phyloP scores from a whole-genome alignment of 2,797 vertebrate genomes.

The Enteromius radiatus region DNA sequence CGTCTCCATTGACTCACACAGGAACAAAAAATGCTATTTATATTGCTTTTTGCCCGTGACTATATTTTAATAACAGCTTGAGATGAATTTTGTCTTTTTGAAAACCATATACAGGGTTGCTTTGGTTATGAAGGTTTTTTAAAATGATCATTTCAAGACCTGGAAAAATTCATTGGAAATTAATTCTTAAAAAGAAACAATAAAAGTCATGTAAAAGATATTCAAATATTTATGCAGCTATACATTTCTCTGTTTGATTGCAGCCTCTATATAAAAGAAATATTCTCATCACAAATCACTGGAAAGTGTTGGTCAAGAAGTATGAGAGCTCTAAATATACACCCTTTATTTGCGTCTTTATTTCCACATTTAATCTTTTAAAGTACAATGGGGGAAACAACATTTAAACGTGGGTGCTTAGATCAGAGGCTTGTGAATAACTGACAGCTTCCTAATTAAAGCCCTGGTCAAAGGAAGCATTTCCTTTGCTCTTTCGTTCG shows the following conservation, averaged over 20 bases:
- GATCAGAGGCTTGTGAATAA: slow-evolving; percentile 64
- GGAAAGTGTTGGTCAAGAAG: background rate
- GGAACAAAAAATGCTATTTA: slow-evolving; percentile 19
- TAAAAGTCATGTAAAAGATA: background rate
- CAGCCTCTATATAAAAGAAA: background rate
- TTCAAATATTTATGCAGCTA: background rate
- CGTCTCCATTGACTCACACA: slow-evolving; percentile 33
- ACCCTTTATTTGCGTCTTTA: background rate
- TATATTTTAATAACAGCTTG: slow-evolving; percentile 11
- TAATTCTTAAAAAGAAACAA: background rate
- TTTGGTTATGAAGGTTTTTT: background rate
- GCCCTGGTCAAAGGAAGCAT: slow-evolving; percentile 75
- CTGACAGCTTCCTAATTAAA: slow-evolving; percentile 80
- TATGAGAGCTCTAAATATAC: background rate
- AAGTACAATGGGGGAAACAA: slow-evolving; percentile 10
- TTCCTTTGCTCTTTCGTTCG: slow-evolving; percentile 49
- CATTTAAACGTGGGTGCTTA: slow-evolving; percentile 21
- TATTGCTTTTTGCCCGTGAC: slow-evolving; percentile 18
- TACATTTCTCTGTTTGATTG: background rate
- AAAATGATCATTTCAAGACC: background rate
- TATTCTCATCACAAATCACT: background rate
- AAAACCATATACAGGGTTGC: background rate
- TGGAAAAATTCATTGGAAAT: background rate
- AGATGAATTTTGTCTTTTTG: background rate
- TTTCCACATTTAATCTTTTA: slow-evolving; percentile 4